Conservation (phyloP, 2,113 vertebrate species). For the Cavia aperea region DNA sequence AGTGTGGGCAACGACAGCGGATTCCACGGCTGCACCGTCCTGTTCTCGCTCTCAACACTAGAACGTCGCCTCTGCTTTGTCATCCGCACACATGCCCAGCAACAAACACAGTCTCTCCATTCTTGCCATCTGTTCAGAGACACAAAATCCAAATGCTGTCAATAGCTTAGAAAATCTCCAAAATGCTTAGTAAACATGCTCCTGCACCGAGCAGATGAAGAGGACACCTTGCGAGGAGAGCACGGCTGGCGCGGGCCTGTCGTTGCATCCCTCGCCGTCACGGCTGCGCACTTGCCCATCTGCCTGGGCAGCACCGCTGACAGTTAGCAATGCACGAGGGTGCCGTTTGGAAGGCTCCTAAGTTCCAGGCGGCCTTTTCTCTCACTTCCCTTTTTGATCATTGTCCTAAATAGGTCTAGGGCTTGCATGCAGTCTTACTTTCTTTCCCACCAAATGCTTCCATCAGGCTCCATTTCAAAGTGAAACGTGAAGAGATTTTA, state of each 20-base stretch:
- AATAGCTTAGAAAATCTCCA: constrained; percentile 47
- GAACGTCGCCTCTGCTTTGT: background rate
- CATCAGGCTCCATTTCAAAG: constrained; percentile 13
- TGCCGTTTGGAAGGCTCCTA: constrained; percentile 6
- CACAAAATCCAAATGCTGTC: constrained; percentile 26
- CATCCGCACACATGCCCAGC: fast-evolving
- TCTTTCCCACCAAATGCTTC: constrained; percentile 39
- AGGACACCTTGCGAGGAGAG: constrained; percentile 52
- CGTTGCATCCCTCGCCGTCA: constrained; percentile 30
- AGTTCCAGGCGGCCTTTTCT: constrained; percentile 31
- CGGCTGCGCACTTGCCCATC: constrained; percentile 53
- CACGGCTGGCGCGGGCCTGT: background rate
- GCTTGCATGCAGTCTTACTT: background rate
- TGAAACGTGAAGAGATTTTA: constrained; percentile 28
- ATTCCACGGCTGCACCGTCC: background rate
- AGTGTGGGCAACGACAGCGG: background rate
- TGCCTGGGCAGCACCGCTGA: constrained; percentile 39
- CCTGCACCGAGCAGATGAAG: constrained; percentile 54
- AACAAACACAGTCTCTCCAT: background rate
- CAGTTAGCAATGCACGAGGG: constrained; percentile 30
- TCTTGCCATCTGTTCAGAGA: constrained; percentile 63
- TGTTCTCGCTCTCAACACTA: background rate
- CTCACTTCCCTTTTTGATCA: constrained; percentile 53
- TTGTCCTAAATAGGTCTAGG: constrained; percentile 7
- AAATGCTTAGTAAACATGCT: constrained; percentile 27